These are phyloP conservation scores for Pachypanchax playfairii DNA, from an alignment of 2,113 vertebrate species.

Conservation along the genomic window DNA sequence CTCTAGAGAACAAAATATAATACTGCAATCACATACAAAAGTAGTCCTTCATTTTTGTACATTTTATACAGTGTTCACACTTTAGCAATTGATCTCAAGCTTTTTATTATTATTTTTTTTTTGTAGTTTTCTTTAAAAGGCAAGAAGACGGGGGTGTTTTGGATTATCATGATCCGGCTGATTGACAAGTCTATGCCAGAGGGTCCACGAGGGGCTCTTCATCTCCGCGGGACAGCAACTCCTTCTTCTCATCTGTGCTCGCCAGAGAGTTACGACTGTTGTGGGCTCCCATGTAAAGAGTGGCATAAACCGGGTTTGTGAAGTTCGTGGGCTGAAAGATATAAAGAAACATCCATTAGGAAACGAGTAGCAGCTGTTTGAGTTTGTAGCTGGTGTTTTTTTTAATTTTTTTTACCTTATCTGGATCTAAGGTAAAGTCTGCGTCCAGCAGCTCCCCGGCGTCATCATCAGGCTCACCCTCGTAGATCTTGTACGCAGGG, in stretches of 20 bases:
- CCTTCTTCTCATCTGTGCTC: constrained; percentile 97
- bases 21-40: constrained; percentile 99
- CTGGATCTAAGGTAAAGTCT: constrained; percentile 93
- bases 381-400: neutral
- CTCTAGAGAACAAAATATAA: constrained; percentile 87
- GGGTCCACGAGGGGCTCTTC: constrained; percentile 91
- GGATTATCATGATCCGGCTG: constrained; percentile 42
- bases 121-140: constrained; percentile 72
- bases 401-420: constrained; percentile 83
- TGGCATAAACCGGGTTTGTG: constrained; percentile 96
- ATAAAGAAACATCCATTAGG: constrained; percentile 6
- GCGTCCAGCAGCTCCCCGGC: constrained; percentile 93
- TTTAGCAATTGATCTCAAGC: constrained; percentile 66
- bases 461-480: constrained; percentile 92
- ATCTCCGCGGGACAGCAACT: constrained; percentile 89
- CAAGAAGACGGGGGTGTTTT: constrained; percentile 65
- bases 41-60: constrained; percentile 98
- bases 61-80: constrained; percentile 92
- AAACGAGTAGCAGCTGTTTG: neutral
- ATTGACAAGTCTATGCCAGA: constrained; percentile 82
- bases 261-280: constrained; percentile 95
- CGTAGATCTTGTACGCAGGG: constrained; percentile 98
- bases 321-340: constrained; percentile 92
- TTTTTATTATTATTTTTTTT: constrained; percentile 52
- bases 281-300: constrained; percentile 95